A percentile compares a stretch with the other conserved stretches of the same genome.
Conservation (phyloP, 37 sponge, comb jelly and placozoan genomes). For the Haliclona indistincta region DNA sequence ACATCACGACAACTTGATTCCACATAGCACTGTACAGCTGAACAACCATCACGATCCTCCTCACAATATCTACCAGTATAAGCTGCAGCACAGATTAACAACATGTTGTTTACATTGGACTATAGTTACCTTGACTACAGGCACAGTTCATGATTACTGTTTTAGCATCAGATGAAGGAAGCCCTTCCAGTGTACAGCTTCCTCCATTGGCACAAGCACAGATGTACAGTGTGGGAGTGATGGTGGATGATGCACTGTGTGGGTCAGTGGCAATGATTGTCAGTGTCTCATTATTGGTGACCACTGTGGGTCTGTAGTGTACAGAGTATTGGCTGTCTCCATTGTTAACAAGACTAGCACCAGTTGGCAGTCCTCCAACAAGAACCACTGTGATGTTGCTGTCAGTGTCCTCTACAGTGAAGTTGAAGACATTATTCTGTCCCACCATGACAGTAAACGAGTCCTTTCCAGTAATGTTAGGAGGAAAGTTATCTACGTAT, state of each 20-base stretch:
- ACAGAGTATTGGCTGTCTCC: slow-evolving; percentile 1
- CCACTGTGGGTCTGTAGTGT: too few relatives aligned
- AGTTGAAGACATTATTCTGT: slow-evolving; percentile 15
- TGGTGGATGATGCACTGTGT: background rate
- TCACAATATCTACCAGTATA: slow-evolving; percentile 19
- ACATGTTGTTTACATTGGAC: too few relatives aligned
- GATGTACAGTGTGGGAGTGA: background rate
- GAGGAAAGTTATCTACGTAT: slow-evolving; percentile 53
- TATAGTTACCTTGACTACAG: background rate
- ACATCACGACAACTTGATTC: slow-evolving; percentile 6
- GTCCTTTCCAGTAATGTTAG: slow-evolving; percentile 36
- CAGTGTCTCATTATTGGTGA: background rate
- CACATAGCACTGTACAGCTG: background rate
- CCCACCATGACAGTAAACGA: slow-evolving; percentile 33
- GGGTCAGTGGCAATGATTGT: slow-evolving; percentile 10
- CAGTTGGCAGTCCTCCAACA: background rate
- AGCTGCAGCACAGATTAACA: too few relatives aligned
- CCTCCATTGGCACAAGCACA: slow-evolving; percentile 44
- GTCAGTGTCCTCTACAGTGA: slow-evolving; percentile 41
- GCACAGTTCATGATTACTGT: background rate
- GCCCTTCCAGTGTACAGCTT: slow-evolving; percentile 26
- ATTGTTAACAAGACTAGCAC: background rate
- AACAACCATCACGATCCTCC: slow-evolving; percentile 38
- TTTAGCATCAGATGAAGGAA: background rate
- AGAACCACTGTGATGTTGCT: background rate